Base-by-base conservation (phyloP, 1,140 invertebrate species). In the Orussus abietinus region DNA sequence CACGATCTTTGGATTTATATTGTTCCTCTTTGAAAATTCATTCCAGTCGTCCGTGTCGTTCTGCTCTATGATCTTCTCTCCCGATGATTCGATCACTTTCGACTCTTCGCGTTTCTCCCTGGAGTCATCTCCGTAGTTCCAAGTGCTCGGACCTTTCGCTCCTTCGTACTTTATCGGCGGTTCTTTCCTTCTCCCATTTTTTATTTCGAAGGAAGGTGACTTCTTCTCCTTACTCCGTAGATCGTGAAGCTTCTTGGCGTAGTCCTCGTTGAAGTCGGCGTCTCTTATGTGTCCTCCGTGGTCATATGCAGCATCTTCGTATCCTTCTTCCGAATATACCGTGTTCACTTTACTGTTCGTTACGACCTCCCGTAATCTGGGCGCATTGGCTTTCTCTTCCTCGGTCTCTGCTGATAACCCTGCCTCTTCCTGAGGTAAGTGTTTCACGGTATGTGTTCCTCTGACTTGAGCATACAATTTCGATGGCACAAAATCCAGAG, bases 241-340 rank as follows among this genome's bases (percentile, higher is more conserved):
- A 17, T 66, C 55, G 6, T 47, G 39, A 3, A 62, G 40, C 33
- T 66, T 69, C 21, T 48, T 62, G 4, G 58, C 62, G 42, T 62
- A 74, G 3, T 52, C 64, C 45, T 77, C 74, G 10, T 72, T 53
- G 22, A 75, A 71, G 47, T 79, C 68, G 1, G 82, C 83, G 46
- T 83, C 76, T 51, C 84, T 82, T 33, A 81, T 74, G 60, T 82
- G 82, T 19, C 82, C 84, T 7, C 76, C 84, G 53, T 88, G 85
- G 60, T 88, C 84, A 51, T 88, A 88, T 4, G 78, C 84, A 1
- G 78, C 75, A 64, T 88, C 85, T 67, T 86, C 84, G 47, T 85
- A 87, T 0, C 85, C 85, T 72, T 88, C 84, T 67, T 88, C 85
- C 3, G 81, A 80, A 51, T 87, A 88, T 4, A 86, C 76, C 1